Base-by-base conservation (phyloP, 2,797 vertebrate species). In the Columba guinea region DNA sequence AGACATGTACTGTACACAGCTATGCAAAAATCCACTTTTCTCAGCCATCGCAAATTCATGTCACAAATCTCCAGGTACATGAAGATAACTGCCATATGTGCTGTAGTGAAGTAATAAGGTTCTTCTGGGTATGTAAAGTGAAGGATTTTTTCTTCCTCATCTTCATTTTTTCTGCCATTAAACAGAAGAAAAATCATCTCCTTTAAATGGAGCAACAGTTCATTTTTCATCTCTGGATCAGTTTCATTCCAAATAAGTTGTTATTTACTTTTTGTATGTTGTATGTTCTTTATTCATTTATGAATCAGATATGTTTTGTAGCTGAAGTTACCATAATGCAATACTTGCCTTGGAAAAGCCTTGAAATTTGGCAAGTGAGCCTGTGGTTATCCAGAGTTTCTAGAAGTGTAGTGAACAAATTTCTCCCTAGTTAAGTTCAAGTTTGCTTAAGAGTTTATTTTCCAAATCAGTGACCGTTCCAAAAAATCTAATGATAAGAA, bases 101-200 rank as follows among this genome's bases (percentile, higher is more conserved):
- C 13, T n/a, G 7, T 7, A 64, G 7, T 39, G 24, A 49, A 69
- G 20, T 30, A 82, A n/a, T 16, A 51, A 53, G 14, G 10, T 39
- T 52, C 65, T 27, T 78, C 21, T 46, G 8, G 8, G 4, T 37
- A 32, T 13, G 7, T n/a, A 23, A 26, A 68, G 10, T 15, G 3
- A 21, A 3, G 26, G 3, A 18, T 44, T 18, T 44, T 44, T 41
- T 44, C 1, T 1, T 27, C 3, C 17, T 49, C 23, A 8, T 21
- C 21, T n/a, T 46, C 2, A 16, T 52, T 77, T 70, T 70, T 75
- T 46, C 22, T 48, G 21, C 19, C 7, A 7, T 65, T 65, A 63
- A 59, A 20, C 7, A 46, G 28, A 55, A 52, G 30, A 65, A 78
- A 68, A 69, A 52, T 48, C 1, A 30, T 19, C 35, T 56, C 23